Conservation (phyloP, 2,797 vertebrate genomes). For the Hylomyscus alleni region DNA sequence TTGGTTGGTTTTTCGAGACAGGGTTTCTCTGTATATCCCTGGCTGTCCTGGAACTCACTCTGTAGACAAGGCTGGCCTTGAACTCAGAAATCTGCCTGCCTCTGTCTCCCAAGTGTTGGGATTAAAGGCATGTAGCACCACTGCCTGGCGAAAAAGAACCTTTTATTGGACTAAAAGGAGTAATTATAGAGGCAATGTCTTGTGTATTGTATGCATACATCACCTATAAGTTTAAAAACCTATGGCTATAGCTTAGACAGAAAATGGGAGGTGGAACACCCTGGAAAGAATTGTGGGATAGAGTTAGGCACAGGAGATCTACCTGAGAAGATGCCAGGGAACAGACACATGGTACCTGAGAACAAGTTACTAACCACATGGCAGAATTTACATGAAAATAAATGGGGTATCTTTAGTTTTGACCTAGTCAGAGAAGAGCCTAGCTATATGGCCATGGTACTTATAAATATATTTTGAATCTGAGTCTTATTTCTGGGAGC, state of each 20-base stretch:
- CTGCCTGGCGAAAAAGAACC: neutral
- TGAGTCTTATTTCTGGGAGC: neutral
- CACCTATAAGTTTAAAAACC: neutral
- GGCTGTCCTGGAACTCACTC: too few relatives aligned
- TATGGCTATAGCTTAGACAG: neutral
- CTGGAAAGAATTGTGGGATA: neutral
- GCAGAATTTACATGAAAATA: neutral
- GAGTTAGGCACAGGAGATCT: neutral
- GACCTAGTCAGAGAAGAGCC: neutral
- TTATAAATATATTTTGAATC: neutral
- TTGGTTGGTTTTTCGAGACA: too few relatives aligned
- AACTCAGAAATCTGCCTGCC: too few relatives aligned
- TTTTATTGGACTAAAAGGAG: neutral
- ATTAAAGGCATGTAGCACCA: too few relatives aligned
- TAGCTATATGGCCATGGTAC: neutral
- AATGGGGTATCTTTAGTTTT: neutral
- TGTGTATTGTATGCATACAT: neutral
- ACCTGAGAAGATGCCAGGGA: neutral
- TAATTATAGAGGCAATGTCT: neutral
- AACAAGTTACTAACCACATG: neutral
- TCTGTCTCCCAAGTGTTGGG: too few relatives aligned
- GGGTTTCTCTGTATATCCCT: too few relatives aligned
- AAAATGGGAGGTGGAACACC: neutral
- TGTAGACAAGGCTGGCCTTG: too few relatives aligned
- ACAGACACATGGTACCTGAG: neutral